phyloP scores from a whole-genome alignment of 2,797 vertebrate genomes.

The Scyliorhinus canicula region DNA sequence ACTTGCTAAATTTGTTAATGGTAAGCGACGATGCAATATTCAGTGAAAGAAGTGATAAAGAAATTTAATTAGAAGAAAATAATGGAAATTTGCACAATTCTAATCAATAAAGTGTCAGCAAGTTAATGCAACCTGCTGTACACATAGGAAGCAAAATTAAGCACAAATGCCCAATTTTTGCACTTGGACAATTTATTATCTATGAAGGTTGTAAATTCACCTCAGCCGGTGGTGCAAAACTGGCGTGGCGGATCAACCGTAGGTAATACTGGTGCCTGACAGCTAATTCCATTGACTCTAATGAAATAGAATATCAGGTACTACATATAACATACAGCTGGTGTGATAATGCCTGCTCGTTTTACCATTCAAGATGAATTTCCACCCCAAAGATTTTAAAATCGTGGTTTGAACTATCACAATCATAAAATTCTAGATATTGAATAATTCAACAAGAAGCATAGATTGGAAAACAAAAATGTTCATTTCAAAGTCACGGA shows the following conservation, averaged over 20 bases:
- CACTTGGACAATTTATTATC: neutral
- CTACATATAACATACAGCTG: neutral
- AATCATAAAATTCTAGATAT: neutral
- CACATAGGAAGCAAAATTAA: neutral
- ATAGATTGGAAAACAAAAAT: neutral
- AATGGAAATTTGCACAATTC: neutral
- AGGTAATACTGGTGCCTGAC: neutral
- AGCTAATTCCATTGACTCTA: neutral
- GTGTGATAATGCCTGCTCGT: neutral
- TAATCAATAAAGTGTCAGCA: neutral
- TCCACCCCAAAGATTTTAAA: neutral
- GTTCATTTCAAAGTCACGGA: neutral
- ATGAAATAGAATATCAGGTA: neutral
- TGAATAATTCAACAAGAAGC: conserved; percentile 28
- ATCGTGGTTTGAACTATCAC: neutral
- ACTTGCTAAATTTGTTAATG: neutral
- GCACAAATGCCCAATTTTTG: neutral
- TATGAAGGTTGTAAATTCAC: neutral
- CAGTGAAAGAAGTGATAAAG: neutral
- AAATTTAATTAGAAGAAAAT: neutral
- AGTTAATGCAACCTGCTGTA: neutral
- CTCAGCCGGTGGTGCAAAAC: neutral
- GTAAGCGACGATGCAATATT: too few species aligned
- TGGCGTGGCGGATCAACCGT: neutral
- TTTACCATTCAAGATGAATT: neutral